Evolutionary conservation across 2,888 invertebrate genomes (phyloP).

Genomic region (Lasiommata megera): DNA sequence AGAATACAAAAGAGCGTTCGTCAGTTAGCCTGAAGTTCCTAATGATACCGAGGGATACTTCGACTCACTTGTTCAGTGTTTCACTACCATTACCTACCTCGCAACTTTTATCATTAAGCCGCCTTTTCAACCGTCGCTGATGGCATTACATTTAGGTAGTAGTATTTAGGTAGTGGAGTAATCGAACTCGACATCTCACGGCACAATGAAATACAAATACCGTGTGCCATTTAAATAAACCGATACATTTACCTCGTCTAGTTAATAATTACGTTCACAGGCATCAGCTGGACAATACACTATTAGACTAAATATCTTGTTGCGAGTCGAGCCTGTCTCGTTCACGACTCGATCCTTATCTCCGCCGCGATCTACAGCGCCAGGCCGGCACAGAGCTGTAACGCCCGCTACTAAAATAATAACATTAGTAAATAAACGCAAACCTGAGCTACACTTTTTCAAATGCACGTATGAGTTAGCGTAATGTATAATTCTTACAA

Average conservation of each 20-base stretch:
- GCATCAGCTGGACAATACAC: conserved; percentile 7
- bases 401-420: background rate
- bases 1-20: too few relatives aligned
- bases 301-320: conserved; percentile 2
- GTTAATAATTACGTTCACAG: background rate
- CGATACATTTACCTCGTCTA: background rate
- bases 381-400: background rate
- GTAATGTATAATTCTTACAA: too few relatives aligned
- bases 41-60: too few relatives aligned
- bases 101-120: too few relatives aligned
- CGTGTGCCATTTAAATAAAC: background rate
- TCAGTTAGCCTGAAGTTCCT: too few relatives aligned
- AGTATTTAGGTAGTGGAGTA: too few relatives aligned
- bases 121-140: too few relatives aligned
- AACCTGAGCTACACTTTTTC: background rate
- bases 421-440: background rate
- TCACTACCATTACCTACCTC: too few relatives aligned
- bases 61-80: too few relatives aligned
- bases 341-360: background rate
- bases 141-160: too few relatives aligned
- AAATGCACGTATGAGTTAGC: too few relatives aligned
- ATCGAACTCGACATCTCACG: too few relatives aligned
- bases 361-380: conserved; percentile 4
- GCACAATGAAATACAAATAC: background rate
- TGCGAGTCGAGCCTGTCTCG: conserved; percentile 1